Percentiles rank a stretch among this genome's conserved stretches.
Evolutionary conservation across 2,113 vertebrate genomes (phyloP).

Genomic region (Strix uralensis): DNA sequence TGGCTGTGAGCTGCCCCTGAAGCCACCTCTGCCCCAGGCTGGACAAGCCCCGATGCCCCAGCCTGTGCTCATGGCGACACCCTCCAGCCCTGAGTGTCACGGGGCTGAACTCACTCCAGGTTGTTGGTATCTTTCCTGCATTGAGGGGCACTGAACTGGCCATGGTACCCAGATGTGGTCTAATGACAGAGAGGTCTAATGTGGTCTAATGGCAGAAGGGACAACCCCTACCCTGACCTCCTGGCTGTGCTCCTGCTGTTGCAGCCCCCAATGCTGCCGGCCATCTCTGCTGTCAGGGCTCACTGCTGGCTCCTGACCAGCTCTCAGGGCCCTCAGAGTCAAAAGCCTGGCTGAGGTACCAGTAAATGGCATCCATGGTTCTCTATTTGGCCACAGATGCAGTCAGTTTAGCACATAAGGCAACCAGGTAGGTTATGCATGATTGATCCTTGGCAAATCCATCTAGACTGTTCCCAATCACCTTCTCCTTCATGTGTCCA

Average conservation of each 20-base stretch:
- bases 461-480: neutral
- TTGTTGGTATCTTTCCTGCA: neutral
- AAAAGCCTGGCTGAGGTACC: neutral
- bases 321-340: neutral
- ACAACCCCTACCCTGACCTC: neutral
- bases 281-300: neutral
- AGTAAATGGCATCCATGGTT: neutral
- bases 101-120: too few species aligned
- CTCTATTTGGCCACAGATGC: neutral
- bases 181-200: neutral
- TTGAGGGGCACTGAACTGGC: neutral
- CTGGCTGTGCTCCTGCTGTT: neutral
- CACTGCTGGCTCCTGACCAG: neutral
- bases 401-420: neutral
- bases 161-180: fast-evolving
- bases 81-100: fast-evolving
- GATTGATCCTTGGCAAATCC: neutral
- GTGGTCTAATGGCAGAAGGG: neutral
- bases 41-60: neutral
- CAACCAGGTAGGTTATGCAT: neutral
- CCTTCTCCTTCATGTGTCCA: neutral
- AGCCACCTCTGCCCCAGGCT: neutral
- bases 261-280: neutral
- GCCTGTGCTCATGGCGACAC: neutral
- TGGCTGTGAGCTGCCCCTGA: too few species aligned